Percentiles rank a stretch among this genome's conserved stretches.
These are phyloP conservation scores for Iphiclides podalirius DNA, from an alignment of 2,888 invertebrate species.

Conservation along the genomic window DNA sequence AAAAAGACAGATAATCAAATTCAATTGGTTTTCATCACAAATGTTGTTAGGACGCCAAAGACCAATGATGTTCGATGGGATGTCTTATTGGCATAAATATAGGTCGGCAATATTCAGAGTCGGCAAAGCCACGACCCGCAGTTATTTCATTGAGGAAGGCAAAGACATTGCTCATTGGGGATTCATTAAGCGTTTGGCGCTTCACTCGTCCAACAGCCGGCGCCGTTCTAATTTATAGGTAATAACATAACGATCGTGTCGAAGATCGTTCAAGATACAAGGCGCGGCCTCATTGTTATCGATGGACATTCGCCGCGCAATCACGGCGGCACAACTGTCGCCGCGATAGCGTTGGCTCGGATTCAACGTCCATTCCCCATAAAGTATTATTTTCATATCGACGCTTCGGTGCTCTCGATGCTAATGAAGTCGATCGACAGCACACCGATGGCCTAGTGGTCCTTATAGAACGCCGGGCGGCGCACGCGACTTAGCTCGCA, in stretches of 20 bases:
- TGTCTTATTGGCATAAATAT: conserved; percentile 46
- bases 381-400: conserved; percentile 62
- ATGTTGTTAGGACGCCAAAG: no score
- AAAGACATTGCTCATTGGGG: conserved; percentile 48
- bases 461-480: conserved; percentile 29
- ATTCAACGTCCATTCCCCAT: conserved; percentile 73
- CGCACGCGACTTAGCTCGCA: conserved; percentile 35
- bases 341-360: conserved; percentile 62
- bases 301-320: conserved; percentile 51
- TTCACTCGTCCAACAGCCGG: conserved; percentile 51
- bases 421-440: no score
- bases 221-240: conserved; percentile 71
- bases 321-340: conserved; percentile 64
- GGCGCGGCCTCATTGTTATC: conserved; percentile 75
- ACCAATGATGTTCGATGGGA: conserved; percentile 35
- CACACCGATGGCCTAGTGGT: no score
- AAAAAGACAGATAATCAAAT: no score
- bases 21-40: no score
- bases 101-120: conserved; percentile 21
- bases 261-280: conserved; percentile 75
- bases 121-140: conserved; percentile 34
- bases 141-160: conserved; percentile 43
- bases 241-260: conserved; percentile 73
- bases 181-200: conserved; percentile 53
- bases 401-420: no score